Evolutionary conservation across 2,888 invertebrate genomes (phyloP), one percentile per base, ranked within the genome.

Genomic region (Osmoderma eremita): DNA sequence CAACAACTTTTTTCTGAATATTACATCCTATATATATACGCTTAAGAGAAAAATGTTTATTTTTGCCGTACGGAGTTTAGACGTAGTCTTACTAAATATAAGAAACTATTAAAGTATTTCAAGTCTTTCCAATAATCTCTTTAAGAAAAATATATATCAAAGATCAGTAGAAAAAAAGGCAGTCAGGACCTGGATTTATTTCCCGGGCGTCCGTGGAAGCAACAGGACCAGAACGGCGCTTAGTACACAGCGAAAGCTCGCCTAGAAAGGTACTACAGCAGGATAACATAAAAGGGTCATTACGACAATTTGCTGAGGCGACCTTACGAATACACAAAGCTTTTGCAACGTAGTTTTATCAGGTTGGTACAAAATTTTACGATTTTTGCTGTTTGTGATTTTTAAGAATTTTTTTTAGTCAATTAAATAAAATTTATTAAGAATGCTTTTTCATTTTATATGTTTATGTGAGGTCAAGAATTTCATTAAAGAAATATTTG

Each of bases 151-250:
- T 3, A 18, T n/a, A 48, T 20, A 8, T 1, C 10, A 6, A 30
- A 10, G 30, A 30, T 30, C 5, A 3, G 30, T 30, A 24, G n/a
- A 61, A 61, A 61, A 45, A 45, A 36, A 13, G 24, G 17, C 18
- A 72, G 64, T 72, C 71, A 70, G 71, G 71, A 51, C 67, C 73
- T 73, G 73, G 65, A 70, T 51, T 67, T 64, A 69, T 70, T 68
- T 77, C 77, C 78, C 78, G 75, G 77, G 77, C 78, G 79, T 77
- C 77, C 77, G 77, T 77, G 75, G 76, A 78, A 78, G 78, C 76
- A 78, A 77, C 75, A 78, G 78, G 77, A 77, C 75, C 67, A 75
- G 73, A 72, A 74, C 70, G 69, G 58, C 72, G 72, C 74, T 77
- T 75, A 78, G 78, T 78, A 68, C 73, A 71, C 71, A 67, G 70